Evolutionary conservation across 2,797 vertebrate species (phyloP).

Genomic region (Apogon talboti): DNA sequence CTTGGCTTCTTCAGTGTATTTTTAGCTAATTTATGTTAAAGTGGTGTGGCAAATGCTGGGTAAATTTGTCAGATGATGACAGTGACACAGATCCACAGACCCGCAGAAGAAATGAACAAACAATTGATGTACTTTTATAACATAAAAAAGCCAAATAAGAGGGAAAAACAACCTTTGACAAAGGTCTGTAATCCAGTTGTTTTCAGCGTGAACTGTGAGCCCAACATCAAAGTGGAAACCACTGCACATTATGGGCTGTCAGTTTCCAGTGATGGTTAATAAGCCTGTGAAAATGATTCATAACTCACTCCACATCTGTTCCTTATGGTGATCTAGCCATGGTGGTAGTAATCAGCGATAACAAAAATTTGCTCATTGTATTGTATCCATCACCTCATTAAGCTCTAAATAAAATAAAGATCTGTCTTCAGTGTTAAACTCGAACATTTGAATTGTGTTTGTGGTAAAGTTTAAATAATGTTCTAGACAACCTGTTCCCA

Average conservation of each 20-base stretch:
- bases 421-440: conserved; percentile 21
- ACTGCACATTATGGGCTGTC: not conserved
- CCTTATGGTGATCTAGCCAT: conserved; percentile 5
- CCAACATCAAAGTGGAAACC: conserved; percentile 2
- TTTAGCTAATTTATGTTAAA: too few relatives aligned
- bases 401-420: conserved; percentile 22
- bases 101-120: too few relatives aligned
- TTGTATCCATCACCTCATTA: conserved; percentile 20
- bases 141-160: too few relatives aligned
- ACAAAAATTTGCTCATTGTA: conserved; percentile 2
- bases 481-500: conserved; percentile 72
- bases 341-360: conserved; percentile 26
- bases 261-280: conserved; percentile 16
- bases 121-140: too few relatives aligned
- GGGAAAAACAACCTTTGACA: not conserved
- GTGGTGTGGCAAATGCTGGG: too few relatives aligned
- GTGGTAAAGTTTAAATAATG: conserved; percentile 51
- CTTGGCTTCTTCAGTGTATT: too few relatives aligned
- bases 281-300: not conserved
- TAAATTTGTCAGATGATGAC: too few relatives aligned
- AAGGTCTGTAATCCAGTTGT: not conserved
- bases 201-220: not conserved
- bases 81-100: too few relatives aligned
- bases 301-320: conserved; percentile 38
- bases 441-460: conserved; percentile 46